phyloP scores from a whole-genome alignment of 2,797 vertebrate genomes.

The Sebastes miniatus region DNA sequence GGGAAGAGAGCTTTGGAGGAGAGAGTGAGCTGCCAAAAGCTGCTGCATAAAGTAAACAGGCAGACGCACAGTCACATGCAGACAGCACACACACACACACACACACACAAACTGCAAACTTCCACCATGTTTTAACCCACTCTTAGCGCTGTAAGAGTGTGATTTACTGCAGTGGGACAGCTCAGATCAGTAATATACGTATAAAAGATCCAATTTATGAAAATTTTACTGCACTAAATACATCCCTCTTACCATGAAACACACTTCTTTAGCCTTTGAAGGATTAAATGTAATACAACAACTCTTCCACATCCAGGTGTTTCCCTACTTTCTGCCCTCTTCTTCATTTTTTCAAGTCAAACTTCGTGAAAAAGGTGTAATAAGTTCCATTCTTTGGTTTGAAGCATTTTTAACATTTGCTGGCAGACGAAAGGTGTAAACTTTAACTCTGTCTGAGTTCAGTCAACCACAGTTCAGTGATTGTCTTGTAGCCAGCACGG shows the following conservation, averaged over 20 bases:
- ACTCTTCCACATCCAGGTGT: background rate
- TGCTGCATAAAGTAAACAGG: conserved; percentile 68
- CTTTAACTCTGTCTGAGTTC: background rate
- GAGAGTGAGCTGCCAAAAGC: conserved; percentile 60
- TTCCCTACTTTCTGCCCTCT: too few species aligned
- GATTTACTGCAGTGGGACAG: background rate
- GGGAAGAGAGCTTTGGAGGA: conserved; percentile 63
- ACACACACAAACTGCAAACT: background rate
- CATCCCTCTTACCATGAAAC: background rate
- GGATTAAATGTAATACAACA: background rate
- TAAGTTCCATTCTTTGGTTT: background rate
- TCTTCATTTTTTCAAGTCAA: background rate
- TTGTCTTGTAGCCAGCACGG: background rate
- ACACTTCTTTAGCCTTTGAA: background rate
- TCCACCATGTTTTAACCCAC: background rate
- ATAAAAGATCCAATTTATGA: background rate
- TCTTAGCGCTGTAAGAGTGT: background rate
- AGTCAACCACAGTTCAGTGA: background rate
- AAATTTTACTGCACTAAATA: background rate
- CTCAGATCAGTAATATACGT: background rate
- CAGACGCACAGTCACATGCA: conserved; percentile 53
- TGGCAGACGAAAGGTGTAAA: conserved; percentile 6
- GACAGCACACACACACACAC: background rate
- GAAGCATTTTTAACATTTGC: background rate
- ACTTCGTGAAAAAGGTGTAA: background rate